These are phyloP conservation scores for Sorex fumeus DNA, from an alignment of 2,113 vertebrate species.

Conservation along the genomic window DNA sequence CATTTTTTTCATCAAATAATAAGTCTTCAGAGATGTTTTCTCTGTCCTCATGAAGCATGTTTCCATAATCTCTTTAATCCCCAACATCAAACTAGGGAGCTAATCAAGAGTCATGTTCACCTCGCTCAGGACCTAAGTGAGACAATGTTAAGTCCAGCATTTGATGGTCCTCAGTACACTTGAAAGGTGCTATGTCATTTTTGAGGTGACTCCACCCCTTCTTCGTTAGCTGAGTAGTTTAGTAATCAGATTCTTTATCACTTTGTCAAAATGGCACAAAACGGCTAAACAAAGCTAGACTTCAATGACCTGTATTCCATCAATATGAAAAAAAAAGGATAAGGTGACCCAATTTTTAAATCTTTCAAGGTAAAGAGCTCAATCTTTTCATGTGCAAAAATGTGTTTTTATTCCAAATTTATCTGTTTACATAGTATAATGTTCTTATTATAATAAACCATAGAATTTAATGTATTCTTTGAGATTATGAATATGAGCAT, in stretches of 20 bases:
- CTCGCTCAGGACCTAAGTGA: not conserved
- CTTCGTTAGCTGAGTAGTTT: conserved; percentile 82
- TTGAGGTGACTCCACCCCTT: conserved; percentile 70
- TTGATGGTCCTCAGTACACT: conserved; percentile 40
- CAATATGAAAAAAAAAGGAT: conserved; percentile 81
- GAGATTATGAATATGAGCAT: conserved; percentile 50
- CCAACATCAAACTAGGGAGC: not conserved
- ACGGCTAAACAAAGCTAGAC: conserved; percentile 86
- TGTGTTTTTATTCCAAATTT: conserved; percentile 55
- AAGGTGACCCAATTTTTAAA: conserved; percentile 79
- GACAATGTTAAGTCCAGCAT: conserved; percentile 69
- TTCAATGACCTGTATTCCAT: conserved; percentile 83
- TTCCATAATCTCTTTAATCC: not conserved
- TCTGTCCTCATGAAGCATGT: not conserved
- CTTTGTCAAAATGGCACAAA: conserved; percentile 85
- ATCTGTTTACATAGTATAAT: conserved; percentile 32
- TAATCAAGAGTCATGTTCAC: not conserved
- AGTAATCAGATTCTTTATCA: conserved; percentile 88
- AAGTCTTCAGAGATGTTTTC: not conserved
- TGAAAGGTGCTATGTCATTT: conserved; percentile 74
- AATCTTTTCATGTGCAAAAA: conserved; percentile 47
- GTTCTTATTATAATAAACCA: conserved; percentile 61
- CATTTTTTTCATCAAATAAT: conserved; percentile 15
- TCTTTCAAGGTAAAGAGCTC: conserved; percentile 74
- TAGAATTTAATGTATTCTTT: conserved; percentile 53